Evolutionary conservation across 2,888 invertebrate species (phyloP).

Genomic region (Pediacus dermestoides): DNA sequence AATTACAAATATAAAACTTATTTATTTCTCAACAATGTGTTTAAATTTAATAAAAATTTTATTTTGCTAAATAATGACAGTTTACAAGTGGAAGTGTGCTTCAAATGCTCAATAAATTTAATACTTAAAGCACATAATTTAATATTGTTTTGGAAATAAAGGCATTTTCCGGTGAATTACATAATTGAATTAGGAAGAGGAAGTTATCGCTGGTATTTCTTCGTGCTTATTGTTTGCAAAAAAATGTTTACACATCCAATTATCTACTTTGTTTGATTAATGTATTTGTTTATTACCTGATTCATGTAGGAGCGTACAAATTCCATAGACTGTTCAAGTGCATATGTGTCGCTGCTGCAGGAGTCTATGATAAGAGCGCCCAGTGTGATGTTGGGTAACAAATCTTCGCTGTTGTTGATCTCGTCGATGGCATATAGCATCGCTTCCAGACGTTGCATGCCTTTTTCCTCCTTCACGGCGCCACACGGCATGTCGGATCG

Average conservation of each 20-base stretch:
- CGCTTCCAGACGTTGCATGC: slow-evolving; percentile 67
- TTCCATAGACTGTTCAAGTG: slow-evolving; percentile 65
- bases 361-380: slow-evolving; percentile 61
- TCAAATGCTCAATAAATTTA: slow-evolving; percentile 23
- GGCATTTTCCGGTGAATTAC: neutral
- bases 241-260: slow-evolving; percentile 3
- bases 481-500: slow-evolving; percentile 51
- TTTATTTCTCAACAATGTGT: too few relatives aligned
- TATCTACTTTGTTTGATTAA: slow-evolving; percentile 6
- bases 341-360: slow-evolving; percentile 64
- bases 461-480: slow-evolving; percentile 63
- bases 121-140: slow-evolving; percentile 25
- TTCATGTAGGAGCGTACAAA: slow-evolving; percentile 61
- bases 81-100: too few relatives aligned
- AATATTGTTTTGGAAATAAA: neutral
- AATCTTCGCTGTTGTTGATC: slow-evolving; percentile 57
- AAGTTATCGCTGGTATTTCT: neutral
- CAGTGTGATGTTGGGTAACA: slow-evolving; percentile 61
- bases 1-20: too few relatives aligned
- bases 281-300: slow-evolving; percentile 43
- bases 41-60: too few relatives aligned
- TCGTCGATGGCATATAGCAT: slow-evolving; percentile 64
- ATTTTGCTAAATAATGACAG: too few relatives aligned
- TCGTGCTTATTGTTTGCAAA: neutral
- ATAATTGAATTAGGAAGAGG: slow-evolving; percentile 3